Evolutionary conservation across 2,797 vertebrate genomes (phyloP).

Genomic region (Yasuhikotakia modesta): DNA sequence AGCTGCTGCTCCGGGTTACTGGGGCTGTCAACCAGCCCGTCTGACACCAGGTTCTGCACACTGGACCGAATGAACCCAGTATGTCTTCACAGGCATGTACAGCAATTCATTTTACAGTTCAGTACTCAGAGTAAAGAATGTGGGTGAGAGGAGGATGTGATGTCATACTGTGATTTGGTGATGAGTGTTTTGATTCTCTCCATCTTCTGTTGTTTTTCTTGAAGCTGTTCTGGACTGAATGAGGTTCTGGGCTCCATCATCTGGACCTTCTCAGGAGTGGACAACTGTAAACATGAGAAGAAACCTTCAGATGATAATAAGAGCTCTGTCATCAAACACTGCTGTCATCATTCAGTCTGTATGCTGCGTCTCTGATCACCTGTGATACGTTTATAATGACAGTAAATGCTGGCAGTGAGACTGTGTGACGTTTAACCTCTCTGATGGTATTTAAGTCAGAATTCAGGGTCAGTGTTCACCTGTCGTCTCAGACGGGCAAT

Average conservation of each 20-base stretch:
- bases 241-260: slow-evolving; percentile 83
- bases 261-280: slow-evolving; percentile 85
- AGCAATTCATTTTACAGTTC: too few relatives aligned
- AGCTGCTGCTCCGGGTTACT: slow-evolving; percentile 85
- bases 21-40: slow-evolving; percentile 82
- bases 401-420: not conserved
- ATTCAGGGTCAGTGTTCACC: slow-evolving; percentile 78
- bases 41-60: slow-evolving; percentile 88
- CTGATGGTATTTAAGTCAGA: slow-evolving; percentile 81
- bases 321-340: not conserved
- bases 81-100: too few relatives aligned
- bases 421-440: slow-evolving; percentile 76
- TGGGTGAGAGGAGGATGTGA: not conserved
- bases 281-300: slow-evolving; percentile 74
- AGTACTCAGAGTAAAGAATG: too few relatives aligned
- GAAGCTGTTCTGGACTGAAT: slow-evolving; percentile 90
- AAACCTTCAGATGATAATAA: not conserved
- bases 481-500: slow-evolving; percentile 88
- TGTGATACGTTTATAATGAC: too few relatives aligned
- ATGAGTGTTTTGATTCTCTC: slow-evolving; percentile 95
- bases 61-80: slow-evolving; percentile 65
- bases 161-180: slow-evolving; percentile 90
- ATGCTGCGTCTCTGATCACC: too few relatives aligned
- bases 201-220: slow-evolving; percentile 94
- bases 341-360: too few relatives aligned